phyloP scores from a whole-genome alignment of 2,797 vertebrate genomes.

The Novumbra hubbsi region DNA sequence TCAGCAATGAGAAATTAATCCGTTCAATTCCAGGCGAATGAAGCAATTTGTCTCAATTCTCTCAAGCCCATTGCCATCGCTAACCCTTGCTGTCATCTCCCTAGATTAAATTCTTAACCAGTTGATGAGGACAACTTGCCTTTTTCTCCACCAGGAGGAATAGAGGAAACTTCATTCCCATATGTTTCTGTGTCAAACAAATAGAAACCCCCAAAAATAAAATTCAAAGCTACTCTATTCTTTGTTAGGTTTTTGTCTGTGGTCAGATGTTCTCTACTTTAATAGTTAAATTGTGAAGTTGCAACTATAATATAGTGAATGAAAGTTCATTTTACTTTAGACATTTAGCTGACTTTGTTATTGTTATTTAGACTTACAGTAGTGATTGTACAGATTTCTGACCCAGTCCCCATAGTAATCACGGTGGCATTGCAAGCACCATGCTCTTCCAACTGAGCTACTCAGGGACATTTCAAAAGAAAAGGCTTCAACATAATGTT shows the following conservation, averaged over 20 bases:
- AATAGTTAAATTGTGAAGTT: no score
- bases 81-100: slow-evolving; percentile 27
- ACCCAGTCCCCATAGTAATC: no score
- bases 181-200: background rate
- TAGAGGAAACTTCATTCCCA: slow-evolving; percentile 7
- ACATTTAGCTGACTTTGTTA: no score
- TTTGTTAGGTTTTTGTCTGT: background rate
- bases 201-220: background rate
- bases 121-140: background rate
- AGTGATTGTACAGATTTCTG: no score
- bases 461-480: background rate
- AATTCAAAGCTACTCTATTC: background rate
- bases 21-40: slow-evolving; percentile 21
- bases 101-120: slow-evolving; percentile 28
- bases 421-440: no score
- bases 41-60: slow-evolving; percentile 46
- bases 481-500: background rate
- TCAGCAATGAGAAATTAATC: slow-evolving; percentile 39
- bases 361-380: no score
- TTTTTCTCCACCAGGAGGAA: slow-evolving; percentile 11
- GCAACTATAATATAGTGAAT: no score
- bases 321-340: no score
- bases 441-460: no score
- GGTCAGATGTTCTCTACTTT: no score
- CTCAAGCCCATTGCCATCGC: slow-evolving; percentile 2